phyloP scores from a whole-genome alignment of 2,797 vertebrate species.

The Anguilla megastoma region DNA sequence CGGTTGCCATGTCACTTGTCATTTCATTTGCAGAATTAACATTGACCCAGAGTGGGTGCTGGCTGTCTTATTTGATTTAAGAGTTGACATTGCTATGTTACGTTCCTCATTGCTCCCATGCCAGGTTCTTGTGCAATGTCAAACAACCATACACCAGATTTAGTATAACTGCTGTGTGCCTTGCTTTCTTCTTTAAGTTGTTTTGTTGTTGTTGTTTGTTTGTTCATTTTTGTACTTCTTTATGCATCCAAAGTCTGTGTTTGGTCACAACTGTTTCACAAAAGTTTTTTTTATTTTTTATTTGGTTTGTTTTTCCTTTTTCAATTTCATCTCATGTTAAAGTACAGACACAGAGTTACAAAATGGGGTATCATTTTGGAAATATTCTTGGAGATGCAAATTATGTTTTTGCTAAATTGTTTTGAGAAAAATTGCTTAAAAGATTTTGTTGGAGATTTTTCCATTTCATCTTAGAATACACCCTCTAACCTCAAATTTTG shows the following conservation, averaged over 20 bases:
- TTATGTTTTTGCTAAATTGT: too few relatives aligned
- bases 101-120: constrained; percentile 44
- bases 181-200: background rate
- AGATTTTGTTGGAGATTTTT: too few relatives aligned
- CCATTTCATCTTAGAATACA: too few relatives aligned
- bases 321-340: too few relatives aligned
- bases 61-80: constrained; percentile 56
- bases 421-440: too few relatives aligned
- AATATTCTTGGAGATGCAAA: too few relatives aligned
- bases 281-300: background rate
- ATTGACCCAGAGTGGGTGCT: constrained; percentile 43
- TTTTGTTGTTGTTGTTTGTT: background rate
- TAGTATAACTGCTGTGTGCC: background rate
- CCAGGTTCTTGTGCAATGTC: background rate
- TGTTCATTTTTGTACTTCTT: background rate
- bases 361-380: too few relatives aligned
- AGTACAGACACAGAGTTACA: too few relatives aligned
- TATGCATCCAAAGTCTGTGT: background rate
- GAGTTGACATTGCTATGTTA: constrained; percentile 65
- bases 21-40: constrained; percentile 64
- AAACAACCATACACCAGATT: background rate
- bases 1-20: constrained; percentile 68
- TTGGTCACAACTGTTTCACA: background rate
- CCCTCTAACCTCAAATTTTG: too few relatives aligned
- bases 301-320: too few relatives aligned